Percentiles rank a stretch among this genome's conserved stretches.
Conservation (phyloP, 1,140 invertebrate species). For the Drosophila funebris region DNA sequence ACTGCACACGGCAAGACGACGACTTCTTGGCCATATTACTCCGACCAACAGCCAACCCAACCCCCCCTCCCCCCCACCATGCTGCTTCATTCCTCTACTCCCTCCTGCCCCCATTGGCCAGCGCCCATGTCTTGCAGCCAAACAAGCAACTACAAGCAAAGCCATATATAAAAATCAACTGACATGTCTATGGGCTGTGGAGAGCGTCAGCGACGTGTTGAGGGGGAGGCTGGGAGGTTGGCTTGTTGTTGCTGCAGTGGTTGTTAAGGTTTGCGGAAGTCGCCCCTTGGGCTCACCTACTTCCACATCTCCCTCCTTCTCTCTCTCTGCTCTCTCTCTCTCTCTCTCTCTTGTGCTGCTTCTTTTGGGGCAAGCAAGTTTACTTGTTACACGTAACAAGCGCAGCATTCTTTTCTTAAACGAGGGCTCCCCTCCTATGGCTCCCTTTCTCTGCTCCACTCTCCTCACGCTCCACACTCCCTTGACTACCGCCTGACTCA, state of each 20-base stretch:
- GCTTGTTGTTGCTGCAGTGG: slow-evolving; percentile 5
- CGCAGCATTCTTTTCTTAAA: slow-evolving; percentile 21
- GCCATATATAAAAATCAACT: slow-evolving; percentile 51
- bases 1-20: slow-evolving; percentile 27
- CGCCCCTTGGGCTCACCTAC: slow-evolving; percentile 13
- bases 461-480: neutral
- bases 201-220: neutral
- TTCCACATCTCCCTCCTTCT: neutral
- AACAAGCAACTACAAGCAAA: slow-evolving; percentile 41
- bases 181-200: slow-evolving; percentile 37
- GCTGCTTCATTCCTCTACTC: neutral
- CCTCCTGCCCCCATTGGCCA: neutral
- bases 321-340: neutral
- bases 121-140: neutral
- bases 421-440: neutral
- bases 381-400: slow-evolving; percentile 68
- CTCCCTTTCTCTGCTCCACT: neutral
- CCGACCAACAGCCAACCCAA: too few species aligned
- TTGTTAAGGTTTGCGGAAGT: slow-evolving; percentile 34
- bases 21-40: slow-evolving; percentile 46
- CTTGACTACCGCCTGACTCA: neutral
- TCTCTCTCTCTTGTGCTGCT: neutral
- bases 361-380: slow-evolving; percentile 40
- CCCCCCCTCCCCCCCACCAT: neutral
- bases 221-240: neutral